A percentile compares a stretch with the other conserved stretches of the same genome.
Evolutionary conservation across 2,113 vertebrate genomes (phyloP).

Genomic region (Stomatorhinus ivindoensis): DNA sequence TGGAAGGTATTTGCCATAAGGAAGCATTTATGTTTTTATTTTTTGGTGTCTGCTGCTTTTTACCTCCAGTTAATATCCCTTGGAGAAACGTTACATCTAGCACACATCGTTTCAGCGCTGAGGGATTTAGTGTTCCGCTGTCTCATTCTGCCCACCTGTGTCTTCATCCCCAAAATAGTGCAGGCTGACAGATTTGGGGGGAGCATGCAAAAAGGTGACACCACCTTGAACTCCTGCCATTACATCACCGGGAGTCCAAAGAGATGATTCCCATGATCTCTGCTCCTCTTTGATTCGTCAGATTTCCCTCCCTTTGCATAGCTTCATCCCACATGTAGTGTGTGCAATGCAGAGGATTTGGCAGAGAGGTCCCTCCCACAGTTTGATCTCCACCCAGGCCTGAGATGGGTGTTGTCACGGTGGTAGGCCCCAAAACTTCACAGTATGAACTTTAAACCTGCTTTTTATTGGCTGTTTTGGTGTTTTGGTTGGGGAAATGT

Average conservation of each 20-base stretch:
- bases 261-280: neutral
- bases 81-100: neutral
- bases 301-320: neutral
- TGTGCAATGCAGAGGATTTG: neutral
- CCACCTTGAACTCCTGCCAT: neutral
- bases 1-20: neutral
- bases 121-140: neutral
- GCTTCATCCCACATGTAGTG: neutral
- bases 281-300: neutral
- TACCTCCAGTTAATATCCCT: neutral
- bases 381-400: neutral
- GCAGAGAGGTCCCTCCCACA: neutral
- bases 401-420: neutral
- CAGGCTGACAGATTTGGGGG: neutral
- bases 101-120: neutral
- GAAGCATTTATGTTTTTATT: neutral
- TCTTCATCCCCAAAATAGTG: neutral
- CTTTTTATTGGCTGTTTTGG: neutral
- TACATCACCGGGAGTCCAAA: neutral
- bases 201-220: neutral
- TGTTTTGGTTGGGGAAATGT: neutral
- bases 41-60: neutral
- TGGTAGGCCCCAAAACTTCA: neutral
- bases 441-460: neutral
- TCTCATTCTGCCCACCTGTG: neutral